Conservation (phyloP, 2,113 vertebrate genomes). For the Erythrocercus mccallii region DNA sequence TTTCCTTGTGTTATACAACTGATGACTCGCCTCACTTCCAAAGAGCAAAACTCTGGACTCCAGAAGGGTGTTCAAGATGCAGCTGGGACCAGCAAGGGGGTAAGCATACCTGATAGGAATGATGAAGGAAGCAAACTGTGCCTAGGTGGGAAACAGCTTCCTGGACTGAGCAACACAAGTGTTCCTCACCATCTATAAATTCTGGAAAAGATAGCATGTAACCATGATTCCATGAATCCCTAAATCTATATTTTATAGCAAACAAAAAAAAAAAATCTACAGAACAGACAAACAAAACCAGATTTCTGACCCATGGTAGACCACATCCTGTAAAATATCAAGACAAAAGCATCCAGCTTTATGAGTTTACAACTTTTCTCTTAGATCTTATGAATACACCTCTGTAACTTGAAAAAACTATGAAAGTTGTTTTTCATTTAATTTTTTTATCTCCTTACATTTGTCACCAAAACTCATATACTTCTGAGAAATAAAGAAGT, state of each 20-base stretch:
- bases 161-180: background rate
- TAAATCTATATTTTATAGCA: background rate
- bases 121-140: background rate
- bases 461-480: background rate
- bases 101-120: background rate
- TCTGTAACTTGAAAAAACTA: background rate
- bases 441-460: background rate
- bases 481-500: background rate
- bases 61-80: background rate
- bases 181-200: background rate
- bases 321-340: background rate
- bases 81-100: background rate
- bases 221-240: background rate
- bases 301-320: background rate
- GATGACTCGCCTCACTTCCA: background rate
- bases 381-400: background rate
- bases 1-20: background rate
- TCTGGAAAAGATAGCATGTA: background rate
- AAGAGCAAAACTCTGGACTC: background rate
- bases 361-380: background rate
- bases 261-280: background rate
- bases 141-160: background rate
- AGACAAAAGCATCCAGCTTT: background rate
- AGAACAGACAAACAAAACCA: background rate
- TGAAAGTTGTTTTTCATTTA: background rate